Evolutionary conservation across 2,888 invertebrate species (phyloP).

Genomic region (Lymantria dispar): DNA sequence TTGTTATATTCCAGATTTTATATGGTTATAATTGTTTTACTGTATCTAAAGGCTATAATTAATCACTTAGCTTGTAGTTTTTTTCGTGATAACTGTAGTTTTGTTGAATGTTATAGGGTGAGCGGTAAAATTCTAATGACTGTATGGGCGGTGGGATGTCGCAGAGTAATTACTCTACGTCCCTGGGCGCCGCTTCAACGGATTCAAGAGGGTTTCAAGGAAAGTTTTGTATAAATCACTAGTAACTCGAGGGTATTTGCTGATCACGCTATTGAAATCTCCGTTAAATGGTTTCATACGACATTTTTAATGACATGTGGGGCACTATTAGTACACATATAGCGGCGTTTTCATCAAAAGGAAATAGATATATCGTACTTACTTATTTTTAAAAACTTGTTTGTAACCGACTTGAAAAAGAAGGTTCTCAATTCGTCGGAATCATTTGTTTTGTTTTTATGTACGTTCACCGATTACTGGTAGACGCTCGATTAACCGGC

Average conservation of each 20-base stretch:
- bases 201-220: slow-evolving; percentile 10
- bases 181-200: slow-evolving; percentile 49
- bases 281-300: slow-evolving; percentile 27
- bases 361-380: too few species aligned
- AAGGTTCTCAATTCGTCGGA: too few species aligned
- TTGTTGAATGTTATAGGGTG: slow-evolving; percentile 36
- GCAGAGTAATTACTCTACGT: slow-evolving; percentile 57
- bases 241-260: slow-evolving; percentile 50
- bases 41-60: slow-evolving; percentile 18
- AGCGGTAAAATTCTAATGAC: slow-evolving; percentile 53
- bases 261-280: slow-evolving; percentile 44
- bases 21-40: slow-evolving; percentile 19
- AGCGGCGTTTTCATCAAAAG: too few species aligned
- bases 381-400: too few species aligned
- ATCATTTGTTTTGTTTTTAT: too few species aligned
- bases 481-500: too few species aligned
- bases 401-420: too few species aligned
- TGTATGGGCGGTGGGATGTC: slow-evolving; percentile 43
- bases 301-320: too few species aligned
- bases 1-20: slow-evolving; percentile 18
- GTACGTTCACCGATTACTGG: too few species aligned
- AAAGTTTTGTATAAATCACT: slow-evolving; percentile 60
- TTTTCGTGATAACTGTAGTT: slow-evolving; percentile 16
- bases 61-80: slow-evolving; percentile 19
- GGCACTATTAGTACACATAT: too few species aligned